phyloP scores from a whole-genome alignment of 2,888 invertebrate species.

The Phyllotreta cruciferae region DNA sequence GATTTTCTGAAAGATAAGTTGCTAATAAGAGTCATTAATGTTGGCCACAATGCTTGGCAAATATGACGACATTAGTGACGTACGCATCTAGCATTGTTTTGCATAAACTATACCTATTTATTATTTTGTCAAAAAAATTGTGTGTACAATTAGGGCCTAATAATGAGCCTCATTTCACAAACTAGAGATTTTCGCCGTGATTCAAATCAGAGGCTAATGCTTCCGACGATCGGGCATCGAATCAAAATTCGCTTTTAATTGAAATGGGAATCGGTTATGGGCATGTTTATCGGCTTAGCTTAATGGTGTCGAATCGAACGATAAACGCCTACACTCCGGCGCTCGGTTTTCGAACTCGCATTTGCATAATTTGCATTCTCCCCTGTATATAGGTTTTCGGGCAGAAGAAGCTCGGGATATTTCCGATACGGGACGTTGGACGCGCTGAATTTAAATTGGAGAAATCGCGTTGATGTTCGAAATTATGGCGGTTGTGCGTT shows the following conservation, averaged over 20 bases:
- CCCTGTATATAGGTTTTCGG: too few relatives aligned
- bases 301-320: conserved; percentile 34
- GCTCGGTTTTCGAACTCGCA: conserved; percentile 25
- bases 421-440: too few relatives aligned
- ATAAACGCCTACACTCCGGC: conserved; percentile 16
- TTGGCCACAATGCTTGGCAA: too few relatives aligned
- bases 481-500: too few relatives aligned
- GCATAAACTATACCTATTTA: too few relatives aligned
- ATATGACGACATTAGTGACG: too few relatives aligned
- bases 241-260: conserved; percentile 34
- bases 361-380: conserved; percentile 35
- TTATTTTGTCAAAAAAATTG: too few relatives aligned
- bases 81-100: too few relatives aligned
- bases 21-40: too few relatives aligned
- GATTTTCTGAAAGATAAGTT: too few relatives aligned
- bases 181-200: not conserved
- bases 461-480: too few relatives aligned
- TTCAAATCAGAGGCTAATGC: conserved; percentile 10
- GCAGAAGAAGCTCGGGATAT: too few relatives aligned
- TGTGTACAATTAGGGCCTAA: not conserved
- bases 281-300: conserved; percentile 37
- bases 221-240: conserved; percentile 12
- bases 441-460: conserved; percentile 18
- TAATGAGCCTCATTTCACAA: not conserved
- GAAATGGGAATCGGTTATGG: conserved; percentile 35